A percentile compares a stretch with the other conserved stretches of the same genome.
phyloP scores from a whole-genome alignment of 30 jellyfish, hydroid and myxozoan genomes.

The Pelagia noctiluca region DNA sequence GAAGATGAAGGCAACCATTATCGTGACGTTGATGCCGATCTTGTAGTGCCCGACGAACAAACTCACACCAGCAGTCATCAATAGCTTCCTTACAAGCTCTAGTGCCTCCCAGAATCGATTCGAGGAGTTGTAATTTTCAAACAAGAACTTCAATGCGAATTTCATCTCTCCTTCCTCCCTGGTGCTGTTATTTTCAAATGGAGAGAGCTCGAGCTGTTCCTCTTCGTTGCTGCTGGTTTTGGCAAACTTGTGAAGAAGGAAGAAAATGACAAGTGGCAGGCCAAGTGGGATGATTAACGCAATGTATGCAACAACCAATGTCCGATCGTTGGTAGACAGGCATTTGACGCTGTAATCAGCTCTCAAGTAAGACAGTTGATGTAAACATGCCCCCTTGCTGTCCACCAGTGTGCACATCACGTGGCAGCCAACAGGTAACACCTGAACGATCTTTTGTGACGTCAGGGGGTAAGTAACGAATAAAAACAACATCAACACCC shows the following conservation, averaged over 20 bases:
- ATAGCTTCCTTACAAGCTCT: slow-evolving; percentile 44
- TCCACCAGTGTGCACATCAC: not conserved
- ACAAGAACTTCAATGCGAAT: slow-evolving; percentile 26
- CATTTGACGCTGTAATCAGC: slow-evolving; percentile 35
- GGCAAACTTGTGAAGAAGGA: not conserved
- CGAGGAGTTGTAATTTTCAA: slow-evolving; percentile 40
- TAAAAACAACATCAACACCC: slow-evolving; percentile 7
- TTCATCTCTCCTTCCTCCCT: not conserved
- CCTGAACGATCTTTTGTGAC: slow-evolving; percentile 12
- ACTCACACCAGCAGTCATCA: not conserved
- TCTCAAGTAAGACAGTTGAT: slow-evolving; percentile 3
- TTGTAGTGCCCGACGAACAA: not conserved
- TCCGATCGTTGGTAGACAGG: not conserved
- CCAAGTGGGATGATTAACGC: slow-evolving; percentile 11
- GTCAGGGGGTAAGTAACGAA: slow-evolving; percentile 42
- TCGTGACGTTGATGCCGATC: not conserved
- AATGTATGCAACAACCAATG: not conserved
- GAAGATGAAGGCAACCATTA: not conserved
- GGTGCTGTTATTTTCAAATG: not conserved
- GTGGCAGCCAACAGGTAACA: slow-evolving; percentile 38
- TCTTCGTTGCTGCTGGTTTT: not conserved
- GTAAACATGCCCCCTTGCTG: not conserved
- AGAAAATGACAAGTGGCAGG: slow-evolving; percentile 6
- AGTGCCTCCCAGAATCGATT: slow-evolving; percentile 56
- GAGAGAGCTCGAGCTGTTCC: not conserved